Evolutionary conservation across 2,113 vertebrate genomes (phyloP).

Genomic region (Rhodinocichla rosea): DNA sequence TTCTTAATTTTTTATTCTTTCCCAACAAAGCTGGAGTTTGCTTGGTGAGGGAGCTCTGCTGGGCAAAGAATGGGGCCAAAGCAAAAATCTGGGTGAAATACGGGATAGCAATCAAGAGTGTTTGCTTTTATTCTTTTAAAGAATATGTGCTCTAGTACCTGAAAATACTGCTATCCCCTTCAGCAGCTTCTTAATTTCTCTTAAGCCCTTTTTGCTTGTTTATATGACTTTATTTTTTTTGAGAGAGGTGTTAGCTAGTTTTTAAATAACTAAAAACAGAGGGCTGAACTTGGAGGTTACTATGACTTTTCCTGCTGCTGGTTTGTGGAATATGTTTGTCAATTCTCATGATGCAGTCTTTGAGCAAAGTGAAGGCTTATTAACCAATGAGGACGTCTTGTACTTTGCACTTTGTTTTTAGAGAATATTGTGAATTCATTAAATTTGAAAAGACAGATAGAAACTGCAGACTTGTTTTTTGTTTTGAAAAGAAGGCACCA

Average conservation of each 20-base stretch:
- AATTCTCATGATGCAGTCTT: background rate
- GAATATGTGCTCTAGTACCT: background rate
- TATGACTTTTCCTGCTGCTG: background rate
- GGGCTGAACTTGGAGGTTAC: background rate
- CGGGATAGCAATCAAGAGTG: fast-evolving
- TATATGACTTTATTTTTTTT: background rate
- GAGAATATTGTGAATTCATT: background rate
- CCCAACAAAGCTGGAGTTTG: background rate
- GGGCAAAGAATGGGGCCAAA: background rate
- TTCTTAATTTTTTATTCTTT: background rate
- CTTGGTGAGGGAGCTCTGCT: background rate
- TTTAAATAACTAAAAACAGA: background rate
- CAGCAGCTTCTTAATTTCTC: background rate
- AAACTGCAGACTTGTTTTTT: background rate
- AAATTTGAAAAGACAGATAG: background rate
- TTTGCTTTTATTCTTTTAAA: background rate
- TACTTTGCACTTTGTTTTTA: background rate
- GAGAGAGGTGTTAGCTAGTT: background rate
- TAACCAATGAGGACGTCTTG: background rate
- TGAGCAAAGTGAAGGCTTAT: background rate
- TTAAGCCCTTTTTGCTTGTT: background rate
- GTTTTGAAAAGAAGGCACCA: background rate
- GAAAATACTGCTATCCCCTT: background rate
- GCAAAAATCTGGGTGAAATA: background rate
- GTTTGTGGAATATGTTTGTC: background rate